Evolutionary conservation across 2,888 invertebrate genomes (phyloP), one percentile per base, ranked within the genome.

Genomic region (Serripes groenlandicus): DNA sequence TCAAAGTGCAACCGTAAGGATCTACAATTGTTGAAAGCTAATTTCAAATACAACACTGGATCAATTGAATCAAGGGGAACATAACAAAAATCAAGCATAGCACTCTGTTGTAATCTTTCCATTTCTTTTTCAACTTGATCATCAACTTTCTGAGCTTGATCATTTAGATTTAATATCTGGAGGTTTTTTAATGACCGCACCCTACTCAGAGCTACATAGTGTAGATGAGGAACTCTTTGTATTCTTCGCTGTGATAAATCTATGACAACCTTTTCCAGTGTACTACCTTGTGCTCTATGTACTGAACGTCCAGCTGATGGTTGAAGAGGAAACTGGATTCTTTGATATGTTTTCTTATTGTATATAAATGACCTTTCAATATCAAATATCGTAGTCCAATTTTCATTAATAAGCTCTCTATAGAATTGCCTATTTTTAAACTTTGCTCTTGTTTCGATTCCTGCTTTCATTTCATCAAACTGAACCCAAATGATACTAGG

Each of bases 301-400:
- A 86, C 73, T 42, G 86, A 75, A 73, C 79, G 78, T 21, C 69
- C 78, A 32, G 83, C 82, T 35, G 82, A 66, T 69, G 86, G 70
- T 52, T 75, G 62, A 18, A 83, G 28, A 34, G 78, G 82, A 74
- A 83, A 77, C 66, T 86, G 86, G 5, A 79, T 68, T 71, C 76
- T 58, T 52, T 81, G 72, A 23, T 49, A 49, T 30, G 26, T 70
- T 26, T 66, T 74, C 34, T 75, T 62, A n/a, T 52, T 37, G 35
- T 73, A 79, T n/a, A 66, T 71, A 72, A 83, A 86, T n/a, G 77
- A 74, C 42, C 83, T 54, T 68, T 80, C 80, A 4, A 75, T 62
- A 66, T 85, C 85, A 80, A 85, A 85, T 49, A 80, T 42, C 30
- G 77, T 80, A 26, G 78, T 83, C 81, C 86, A 83, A 28, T n/a